These are phyloP conservation scores for Lepilemur ruficaudatus DNA, from an alignment of 2,797 vertebrate species.

Conservation along the genomic window DNA sequence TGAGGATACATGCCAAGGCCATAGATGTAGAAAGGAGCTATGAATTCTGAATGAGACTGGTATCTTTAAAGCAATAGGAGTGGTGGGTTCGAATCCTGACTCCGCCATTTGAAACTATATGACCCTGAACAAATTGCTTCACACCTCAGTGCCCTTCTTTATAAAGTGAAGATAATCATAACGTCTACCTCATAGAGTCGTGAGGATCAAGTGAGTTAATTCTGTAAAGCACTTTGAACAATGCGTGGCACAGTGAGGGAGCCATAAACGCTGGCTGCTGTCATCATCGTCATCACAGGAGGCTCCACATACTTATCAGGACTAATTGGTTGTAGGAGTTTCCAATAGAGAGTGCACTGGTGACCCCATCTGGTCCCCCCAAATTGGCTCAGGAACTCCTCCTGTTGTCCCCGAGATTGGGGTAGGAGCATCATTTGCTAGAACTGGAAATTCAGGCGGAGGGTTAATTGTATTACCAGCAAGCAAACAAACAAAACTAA, in stretches of 20 bases:
- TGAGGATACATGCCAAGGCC: not conserved
- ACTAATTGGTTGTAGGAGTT: not conserved
- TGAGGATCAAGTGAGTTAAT: conserved; percentile 7
- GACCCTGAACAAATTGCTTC: not conserved
- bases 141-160: not conserved
- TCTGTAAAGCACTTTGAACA: conserved; percentile 11
- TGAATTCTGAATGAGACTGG: not conserved
- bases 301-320: not conserved
- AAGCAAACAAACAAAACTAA: conserved; percentile 26
- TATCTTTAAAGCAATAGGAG: not conserved
- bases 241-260: not conserved
- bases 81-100: not conserved
- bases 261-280: not conserved
- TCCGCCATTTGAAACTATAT: not conserved
- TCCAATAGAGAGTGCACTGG: not conserved
- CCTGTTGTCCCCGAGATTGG: not conserved
- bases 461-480: not conserved
- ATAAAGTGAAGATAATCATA: not conserved
- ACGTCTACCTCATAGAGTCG: not conserved
- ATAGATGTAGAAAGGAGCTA: not conserved
- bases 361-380: not conserved
- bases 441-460: not conserved
- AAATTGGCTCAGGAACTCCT: not conserved
- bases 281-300: not conserved
- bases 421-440: not conserved